Percentiles rank a stretch among this genome's conserved stretches.
These are phyloP conservation scores for Caenorhabditis sp. DNA, from an alignment of 2,888 invertebrate genomes.

Conservation along the genomic window DNA sequence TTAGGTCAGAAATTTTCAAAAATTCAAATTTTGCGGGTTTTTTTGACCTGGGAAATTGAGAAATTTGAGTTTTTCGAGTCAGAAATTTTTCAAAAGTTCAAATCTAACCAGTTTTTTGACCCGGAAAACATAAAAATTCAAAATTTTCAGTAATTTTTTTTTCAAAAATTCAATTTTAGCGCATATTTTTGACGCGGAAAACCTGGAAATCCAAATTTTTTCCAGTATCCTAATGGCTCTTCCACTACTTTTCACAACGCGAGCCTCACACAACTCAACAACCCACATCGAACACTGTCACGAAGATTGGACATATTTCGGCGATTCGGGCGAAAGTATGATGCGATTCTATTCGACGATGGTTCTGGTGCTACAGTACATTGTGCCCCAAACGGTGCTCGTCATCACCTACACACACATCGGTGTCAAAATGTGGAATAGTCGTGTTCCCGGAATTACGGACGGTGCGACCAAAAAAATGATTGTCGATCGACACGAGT, in stretches of 20 bases:
- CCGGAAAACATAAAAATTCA: no score
- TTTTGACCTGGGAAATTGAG: no score
- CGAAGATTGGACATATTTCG: conserved; percentile 61
- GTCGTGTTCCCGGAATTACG: conserved; percentile 61
- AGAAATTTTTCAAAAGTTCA: no score
- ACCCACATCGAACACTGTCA: conserved; percentile 50
- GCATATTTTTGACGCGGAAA: no score
- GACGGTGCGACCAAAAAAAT: conserved; percentile 50
- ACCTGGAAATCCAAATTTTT: not conserved
- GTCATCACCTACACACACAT: conserved; percentile 69
- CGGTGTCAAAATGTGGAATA: conserved; percentile 69
- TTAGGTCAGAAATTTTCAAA: no score
- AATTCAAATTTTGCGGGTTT: no score
- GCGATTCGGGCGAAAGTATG: conserved; percentile 37
- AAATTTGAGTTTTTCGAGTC: no score
- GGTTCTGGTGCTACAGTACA: conserved; percentile 67
- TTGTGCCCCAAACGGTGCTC: conserved; percentile 67
- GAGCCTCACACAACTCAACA: conserved; percentile 14
- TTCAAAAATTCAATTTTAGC: no score
- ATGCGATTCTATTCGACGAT: conserved; percentile 51
- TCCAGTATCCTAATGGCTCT: conserved; percentile 63
- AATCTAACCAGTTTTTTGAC: no score
- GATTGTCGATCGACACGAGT: conserved; percentile 63
- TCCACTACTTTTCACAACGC: conserved; percentile 61
- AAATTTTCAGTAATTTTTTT: no score